These are phyloP conservation scores for Phymatocera aterrima DNA, from an alignment of 2,888 invertebrate species.

Conservation along the genomic window DNA sequence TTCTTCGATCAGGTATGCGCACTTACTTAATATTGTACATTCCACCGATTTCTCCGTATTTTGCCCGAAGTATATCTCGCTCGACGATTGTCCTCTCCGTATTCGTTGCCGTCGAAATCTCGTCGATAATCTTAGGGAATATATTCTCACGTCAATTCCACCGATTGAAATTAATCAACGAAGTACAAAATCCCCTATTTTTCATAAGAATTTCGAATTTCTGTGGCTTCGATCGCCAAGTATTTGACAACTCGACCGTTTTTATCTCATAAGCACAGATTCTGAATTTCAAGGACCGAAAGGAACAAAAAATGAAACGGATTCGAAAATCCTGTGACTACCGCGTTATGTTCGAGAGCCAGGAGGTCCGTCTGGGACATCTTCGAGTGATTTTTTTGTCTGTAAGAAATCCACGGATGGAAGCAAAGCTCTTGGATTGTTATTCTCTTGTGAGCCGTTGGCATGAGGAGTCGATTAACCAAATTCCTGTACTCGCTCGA, in stretches of 20 bases:
- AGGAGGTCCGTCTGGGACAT: constrained; percentile 67
- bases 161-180: background rate
- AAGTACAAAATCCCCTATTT: too few species aligned
- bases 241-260: too few species aligned
- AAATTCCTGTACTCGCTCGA: constrained; percentile 75
- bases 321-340: too few species aligned
- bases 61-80: constrained; percentile 76
- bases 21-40: constrained; percentile 78
- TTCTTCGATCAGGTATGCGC: background rate
- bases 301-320: too few species aligned
- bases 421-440: constrained; percentile 78
- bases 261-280: too few species aligned
- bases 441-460: constrained; percentile 77
- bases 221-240: too few species aligned
- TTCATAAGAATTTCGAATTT: too few species aligned
- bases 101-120: constrained; percentile 76
- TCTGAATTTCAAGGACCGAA: too few species aligned
- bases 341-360: constrained; percentile 49
- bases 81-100: constrained; percentile 74
- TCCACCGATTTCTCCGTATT: constrained; percentile 79
- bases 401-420: constrained; percentile 79
- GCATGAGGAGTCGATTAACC: constrained; percentile 77
- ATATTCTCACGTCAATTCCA: background rate
- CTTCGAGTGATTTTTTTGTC: constrained; percentile 68
- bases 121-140: constrained; percentile 71